Evolutionary conservation across 2,888 invertebrate species (phyloP).

Genomic region (Philereme vetulata): DNA sequence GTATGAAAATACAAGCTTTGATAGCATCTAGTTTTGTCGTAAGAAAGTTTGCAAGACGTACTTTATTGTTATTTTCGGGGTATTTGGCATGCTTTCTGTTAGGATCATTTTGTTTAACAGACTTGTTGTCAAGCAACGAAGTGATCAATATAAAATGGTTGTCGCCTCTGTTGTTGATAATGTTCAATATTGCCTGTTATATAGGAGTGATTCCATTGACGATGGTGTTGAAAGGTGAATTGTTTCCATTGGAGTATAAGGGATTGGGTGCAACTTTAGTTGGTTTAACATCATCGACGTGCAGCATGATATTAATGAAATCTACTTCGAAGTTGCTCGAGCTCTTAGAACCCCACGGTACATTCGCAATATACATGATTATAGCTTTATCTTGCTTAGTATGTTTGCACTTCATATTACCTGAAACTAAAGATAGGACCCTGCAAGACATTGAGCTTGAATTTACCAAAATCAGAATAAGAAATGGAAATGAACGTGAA

Average conservation of each 20-base stretch:
- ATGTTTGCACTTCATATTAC: constrained; percentile 41
- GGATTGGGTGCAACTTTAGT: constrained; percentile 27
- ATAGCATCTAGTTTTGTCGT: constrained; percentile 8
- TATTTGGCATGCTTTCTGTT: constrained; percentile 7
- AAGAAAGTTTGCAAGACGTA: constrained; percentile 12
- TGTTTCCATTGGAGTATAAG: constrained; percentile 47
- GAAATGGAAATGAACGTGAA: not conserved
- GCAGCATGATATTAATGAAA: constrained; percentile 38
- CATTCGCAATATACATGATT: constrained; percentile 36
- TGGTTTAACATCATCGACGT: constrained; percentile 31
- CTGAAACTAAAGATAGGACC: constrained; percentile 50
- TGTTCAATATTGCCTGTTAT: constrained; percentile 12
- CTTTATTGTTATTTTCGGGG: constrained; percentile 6
- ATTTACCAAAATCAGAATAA: constrained; percentile 27
- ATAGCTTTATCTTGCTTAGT: constrained; percentile 19
- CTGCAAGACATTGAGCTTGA: constrained; percentile 48
- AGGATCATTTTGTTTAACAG: constrained; percentile 7
- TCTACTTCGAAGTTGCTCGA: constrained; percentile 6
- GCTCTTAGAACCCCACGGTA: constrained; percentile 33
- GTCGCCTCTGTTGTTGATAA: constrained; percentile 8
- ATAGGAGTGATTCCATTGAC: constrained; percentile 9
- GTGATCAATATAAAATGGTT: constrained; percentile 11
- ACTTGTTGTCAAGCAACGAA: constrained; percentile 3
- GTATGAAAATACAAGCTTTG: constrained; percentile 15
- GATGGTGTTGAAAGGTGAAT: constrained; percentile 33